Conservation (phyloP, 2,888 invertebrate genomes). For the Tridacna gigas region DNA sequence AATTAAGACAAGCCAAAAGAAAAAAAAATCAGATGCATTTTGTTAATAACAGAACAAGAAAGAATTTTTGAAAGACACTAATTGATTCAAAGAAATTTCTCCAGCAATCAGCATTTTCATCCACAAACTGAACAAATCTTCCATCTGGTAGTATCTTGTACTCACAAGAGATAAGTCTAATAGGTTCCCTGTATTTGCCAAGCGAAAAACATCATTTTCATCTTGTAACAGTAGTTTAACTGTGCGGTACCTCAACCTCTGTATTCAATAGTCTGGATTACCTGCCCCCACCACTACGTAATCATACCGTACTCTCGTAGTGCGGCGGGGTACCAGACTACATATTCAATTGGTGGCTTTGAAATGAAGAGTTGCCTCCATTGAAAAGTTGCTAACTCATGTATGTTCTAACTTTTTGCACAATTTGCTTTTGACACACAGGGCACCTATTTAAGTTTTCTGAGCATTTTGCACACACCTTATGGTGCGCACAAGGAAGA, state of each 20-base stretch:
- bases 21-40: too few species aligned
- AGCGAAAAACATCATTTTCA: neutral
- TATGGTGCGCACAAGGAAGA: constrained; percentile 30
- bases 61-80: too few species aligned
- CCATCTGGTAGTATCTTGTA: neutral
- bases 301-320: too few species aligned
- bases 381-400: constrained; percentile 8
- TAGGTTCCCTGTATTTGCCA: neutral
- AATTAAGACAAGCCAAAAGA: too few species aligned
- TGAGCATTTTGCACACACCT: constrained; percentile 26
- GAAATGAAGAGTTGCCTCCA: neutral
- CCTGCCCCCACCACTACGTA: too few species aligned
- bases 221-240: neutral
- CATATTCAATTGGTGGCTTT: too few species aligned
- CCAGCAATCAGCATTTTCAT: too few species aligned
- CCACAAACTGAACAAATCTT: neutral
- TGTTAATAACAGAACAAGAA: too few species aligned
- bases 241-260: neutral
- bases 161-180: neutral
- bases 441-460: constrained; percentile 15
- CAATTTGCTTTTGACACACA: constrained; percentile 4
- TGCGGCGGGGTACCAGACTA: too few species aligned
- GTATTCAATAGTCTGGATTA: too few species aligned
- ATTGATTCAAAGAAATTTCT: too few species aligned
- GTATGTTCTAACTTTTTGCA: constrained; percentile 21